Base-by-base conservation (phyloP, 1,140 invertebrate species). In the Propsilocerus akamusi region DNA sequence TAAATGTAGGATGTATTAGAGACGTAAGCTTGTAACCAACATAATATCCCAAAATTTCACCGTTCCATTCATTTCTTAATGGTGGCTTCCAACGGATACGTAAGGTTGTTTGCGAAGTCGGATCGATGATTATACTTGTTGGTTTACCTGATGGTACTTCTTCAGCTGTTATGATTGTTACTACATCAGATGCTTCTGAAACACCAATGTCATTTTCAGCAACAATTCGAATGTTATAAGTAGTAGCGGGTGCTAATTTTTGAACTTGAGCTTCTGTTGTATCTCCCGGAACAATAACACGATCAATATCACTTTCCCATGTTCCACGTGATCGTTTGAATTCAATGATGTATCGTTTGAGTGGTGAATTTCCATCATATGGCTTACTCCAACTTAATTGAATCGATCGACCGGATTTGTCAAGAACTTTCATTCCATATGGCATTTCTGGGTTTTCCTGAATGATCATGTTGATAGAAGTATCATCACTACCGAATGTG, bases 391-490 rank as follows among this genome's bases (percentile, higher is more conserved):
- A 97, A 12, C 83, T 84, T 3, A 97, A 69, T 59, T 90, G 86
- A 41, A 94, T 86, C 6, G 82, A 83, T 53, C 88, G 75, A 54
- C 91, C 91, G 50, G 85, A 89, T 68, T 92, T 89, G 63, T 94
- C 87, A 30, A 93, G 68, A 20, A 97, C 86, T 67, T 90, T 92
- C 14, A 95, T 65, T 56, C 86, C 85, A 59, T 84, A 85, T 0
- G 93, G 91, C 48, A 88, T 80, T 72, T 96, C 92, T 4, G 94
- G 92, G 26, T 84, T 83, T 76, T 97, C 93, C 81, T 95, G 91
- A 52, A 96, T 84, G 58, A 94, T 92, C 70, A 97, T 81, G 62
- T 93, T 91, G 60, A 95, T 93, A 61, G 86, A 92, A 12, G 91
- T 92, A 58, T 95, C 89, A 63, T 96, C 92, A 55, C 84, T 89